phyloP scores from a whole-genome alignment of 2,797 vertebrate genomes.

The Sarcophilus harrisii region DNA sequence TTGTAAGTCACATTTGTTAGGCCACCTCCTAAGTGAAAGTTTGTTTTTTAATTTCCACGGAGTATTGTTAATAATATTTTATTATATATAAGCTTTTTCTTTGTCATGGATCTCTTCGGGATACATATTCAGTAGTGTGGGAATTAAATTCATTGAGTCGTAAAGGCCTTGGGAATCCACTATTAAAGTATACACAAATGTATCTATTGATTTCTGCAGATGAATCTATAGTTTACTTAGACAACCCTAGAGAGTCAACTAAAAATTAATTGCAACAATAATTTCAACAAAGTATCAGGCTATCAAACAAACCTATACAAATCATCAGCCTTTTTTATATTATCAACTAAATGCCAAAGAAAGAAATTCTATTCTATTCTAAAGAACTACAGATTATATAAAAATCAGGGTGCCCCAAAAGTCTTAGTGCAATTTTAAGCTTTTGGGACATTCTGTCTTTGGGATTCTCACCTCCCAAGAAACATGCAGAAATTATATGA shows the following conservation, averaged over 20 bases:
- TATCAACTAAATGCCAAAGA: background rate
- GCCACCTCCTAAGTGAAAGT: background rate
- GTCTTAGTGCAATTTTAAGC: background rate
- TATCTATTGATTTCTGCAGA: background rate
- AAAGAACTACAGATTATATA: background rate
- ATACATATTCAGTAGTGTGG: background rate
- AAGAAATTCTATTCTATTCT: background rate
- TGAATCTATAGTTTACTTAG: background rate
- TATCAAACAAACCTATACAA: background rate
- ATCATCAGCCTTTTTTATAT: background rate
- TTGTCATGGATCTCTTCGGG: background rate
- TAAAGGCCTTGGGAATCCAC: background rate
- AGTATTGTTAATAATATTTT: background rate
- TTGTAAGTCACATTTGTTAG: background rate
- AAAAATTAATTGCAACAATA: background rate
- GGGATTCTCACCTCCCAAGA: background rate
- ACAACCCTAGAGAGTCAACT: background rate
- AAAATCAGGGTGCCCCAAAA: background rate
- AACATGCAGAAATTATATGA: background rate
- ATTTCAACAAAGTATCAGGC: background rate
- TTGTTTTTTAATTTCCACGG: background rate
- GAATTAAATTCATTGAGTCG: background rate
- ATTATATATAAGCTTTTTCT: background rate
- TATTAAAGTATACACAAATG: background rate
- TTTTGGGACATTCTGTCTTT: background rate